Conservation (phyloP, 2,888 invertebrate genomes). For the Pyrrhosoma nymphula region DNA sequence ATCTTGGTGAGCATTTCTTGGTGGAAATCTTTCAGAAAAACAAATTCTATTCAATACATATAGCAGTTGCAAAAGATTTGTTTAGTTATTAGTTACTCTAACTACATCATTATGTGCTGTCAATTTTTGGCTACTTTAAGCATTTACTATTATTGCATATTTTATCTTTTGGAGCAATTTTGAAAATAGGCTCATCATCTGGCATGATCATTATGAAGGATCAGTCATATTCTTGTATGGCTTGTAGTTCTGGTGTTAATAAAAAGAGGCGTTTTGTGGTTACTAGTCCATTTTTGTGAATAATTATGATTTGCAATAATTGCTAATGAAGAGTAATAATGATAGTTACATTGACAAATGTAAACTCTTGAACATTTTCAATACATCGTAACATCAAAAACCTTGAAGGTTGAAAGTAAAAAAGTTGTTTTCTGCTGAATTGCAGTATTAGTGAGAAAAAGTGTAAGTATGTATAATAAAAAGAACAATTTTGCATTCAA, state of each 20-base stretch:
- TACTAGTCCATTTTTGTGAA: not conserved
- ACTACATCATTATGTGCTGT: not conserved
- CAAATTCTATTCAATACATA: not conserved
- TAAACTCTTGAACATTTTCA: not conserved
- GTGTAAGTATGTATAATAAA: not conserved
- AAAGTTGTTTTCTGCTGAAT: not conserved
- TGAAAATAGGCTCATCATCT: not conserved
- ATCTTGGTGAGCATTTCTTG: not conserved
- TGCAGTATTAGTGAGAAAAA: not conserved
- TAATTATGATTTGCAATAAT: not conserved
- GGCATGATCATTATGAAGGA: not conserved
- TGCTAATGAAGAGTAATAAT: not conserved
- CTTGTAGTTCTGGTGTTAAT: slow-evolving; percentile 30
- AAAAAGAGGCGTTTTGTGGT: slow-evolving; percentile 51
- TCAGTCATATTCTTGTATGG: slow-evolving; percentile 27
- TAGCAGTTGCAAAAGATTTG: slow-evolving; percentile 7
- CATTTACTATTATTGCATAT: not conserved
- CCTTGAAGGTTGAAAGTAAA: not conserved
- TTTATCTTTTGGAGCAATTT: slow-evolving; percentile 41
- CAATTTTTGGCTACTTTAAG: not conserved
- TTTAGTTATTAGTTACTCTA: slow-evolving; percentile 38
- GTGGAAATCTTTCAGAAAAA: slow-evolving; percentile 10
- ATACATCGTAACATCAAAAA: not conserved
- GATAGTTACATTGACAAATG: not conserved
- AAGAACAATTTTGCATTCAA: not conserved